Conservation (phyloP, 2,888 invertebrate species). For the Sarcophaga carnaria region DNA sequence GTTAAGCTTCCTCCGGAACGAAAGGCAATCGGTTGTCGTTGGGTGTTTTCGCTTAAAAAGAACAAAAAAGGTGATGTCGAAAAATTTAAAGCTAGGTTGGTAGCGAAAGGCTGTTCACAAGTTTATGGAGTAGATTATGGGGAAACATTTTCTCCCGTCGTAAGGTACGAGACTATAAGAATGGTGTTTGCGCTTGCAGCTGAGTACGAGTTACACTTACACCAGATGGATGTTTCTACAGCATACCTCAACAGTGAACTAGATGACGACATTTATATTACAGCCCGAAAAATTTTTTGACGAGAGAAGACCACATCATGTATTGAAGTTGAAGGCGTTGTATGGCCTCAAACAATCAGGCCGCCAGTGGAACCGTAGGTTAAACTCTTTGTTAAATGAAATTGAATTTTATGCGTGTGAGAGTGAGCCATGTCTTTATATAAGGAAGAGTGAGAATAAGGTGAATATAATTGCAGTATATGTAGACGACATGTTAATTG, state of each 20-base stretch:
- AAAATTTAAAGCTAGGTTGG: constrained; percentile 65
- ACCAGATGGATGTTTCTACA: constrained; percentile 13
- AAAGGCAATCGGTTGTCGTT: constrained; percentile 58
- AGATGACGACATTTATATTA: constrained; percentile 57
- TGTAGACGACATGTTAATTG: too few species aligned
- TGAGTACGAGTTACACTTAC: constrained; percentile 45
- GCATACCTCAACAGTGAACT: constrained; percentile 59
- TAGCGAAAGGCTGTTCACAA: constrained; percentile 62
- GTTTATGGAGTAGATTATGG: neutral
- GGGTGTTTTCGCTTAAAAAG: constrained; percentile 58
- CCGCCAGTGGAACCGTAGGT: constrained; percentile 57
- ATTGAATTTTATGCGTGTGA: constrained; percentile 50
- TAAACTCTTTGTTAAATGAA: constrained; percentile 19
- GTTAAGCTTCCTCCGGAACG: constrained; percentile 47
- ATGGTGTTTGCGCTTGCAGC: constrained; percentile 51
- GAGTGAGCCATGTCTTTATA: constrained; percentile 29
- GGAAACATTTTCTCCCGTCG: constrained; percentile 45
- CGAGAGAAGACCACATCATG: constrained; percentile 40
- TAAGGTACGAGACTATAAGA: constrained; percentile 44
- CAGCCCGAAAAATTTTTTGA: constrained; percentile 61
- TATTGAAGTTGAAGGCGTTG: constrained; percentile 59
- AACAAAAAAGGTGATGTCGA: constrained; percentile 59
- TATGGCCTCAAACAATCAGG: too few species aligned
- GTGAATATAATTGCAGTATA: too few species aligned
- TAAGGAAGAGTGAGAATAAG: too few species aligned